Percentiles rank a stretch among this genome's conserved stretches.
Conservation (phyloP, 2,888 invertebrate species). For the Lasioglossum lativentre region DNA sequence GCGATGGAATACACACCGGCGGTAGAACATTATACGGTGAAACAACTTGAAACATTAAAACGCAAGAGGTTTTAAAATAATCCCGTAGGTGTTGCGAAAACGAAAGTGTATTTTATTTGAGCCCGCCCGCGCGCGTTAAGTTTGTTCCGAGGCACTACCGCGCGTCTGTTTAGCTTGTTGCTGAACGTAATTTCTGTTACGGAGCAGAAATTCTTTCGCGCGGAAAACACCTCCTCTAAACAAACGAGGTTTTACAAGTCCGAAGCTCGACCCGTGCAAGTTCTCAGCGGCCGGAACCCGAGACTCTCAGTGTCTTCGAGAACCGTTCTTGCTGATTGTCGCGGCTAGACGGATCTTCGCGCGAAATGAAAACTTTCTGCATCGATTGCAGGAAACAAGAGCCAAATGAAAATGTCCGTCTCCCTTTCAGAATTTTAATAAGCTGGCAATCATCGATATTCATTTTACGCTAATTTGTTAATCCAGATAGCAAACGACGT, state of each 20-base stretch:
- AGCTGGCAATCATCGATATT: not conserved
- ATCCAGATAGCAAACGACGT: too few species aligned
- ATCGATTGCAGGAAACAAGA: not conserved
- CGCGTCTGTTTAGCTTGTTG: constrained; percentile 22
- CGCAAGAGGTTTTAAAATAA: constrained; percentile 38
- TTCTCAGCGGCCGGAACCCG: not conserved
- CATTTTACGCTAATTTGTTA: too few species aligned
- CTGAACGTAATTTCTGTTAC: constrained; percentile 3
- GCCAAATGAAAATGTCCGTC: not conserved
- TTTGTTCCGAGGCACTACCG: not conserved
- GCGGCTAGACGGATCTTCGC: not conserved
- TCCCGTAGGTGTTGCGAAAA: not conserved
- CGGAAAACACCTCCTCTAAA: not conserved
- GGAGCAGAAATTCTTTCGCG: not conserved
- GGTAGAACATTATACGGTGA: constrained; percentile 20
- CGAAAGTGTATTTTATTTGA: not conserved
- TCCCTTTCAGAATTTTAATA: not conserved
- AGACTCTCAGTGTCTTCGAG: not conserved
- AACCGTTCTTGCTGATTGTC: not conserved
- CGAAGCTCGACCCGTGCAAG: not conserved
- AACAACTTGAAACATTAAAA: constrained; percentile 33
- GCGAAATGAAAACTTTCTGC: not conserved
- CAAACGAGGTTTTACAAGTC: not conserved
- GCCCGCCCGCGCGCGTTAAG: not conserved
- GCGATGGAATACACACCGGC: not conserved